A percentile compares a stretch with the other conserved stretches of the same genome.
Conservation (phyloP, 2,113 vertebrate species). For the Tamias sibiricus region DNA sequence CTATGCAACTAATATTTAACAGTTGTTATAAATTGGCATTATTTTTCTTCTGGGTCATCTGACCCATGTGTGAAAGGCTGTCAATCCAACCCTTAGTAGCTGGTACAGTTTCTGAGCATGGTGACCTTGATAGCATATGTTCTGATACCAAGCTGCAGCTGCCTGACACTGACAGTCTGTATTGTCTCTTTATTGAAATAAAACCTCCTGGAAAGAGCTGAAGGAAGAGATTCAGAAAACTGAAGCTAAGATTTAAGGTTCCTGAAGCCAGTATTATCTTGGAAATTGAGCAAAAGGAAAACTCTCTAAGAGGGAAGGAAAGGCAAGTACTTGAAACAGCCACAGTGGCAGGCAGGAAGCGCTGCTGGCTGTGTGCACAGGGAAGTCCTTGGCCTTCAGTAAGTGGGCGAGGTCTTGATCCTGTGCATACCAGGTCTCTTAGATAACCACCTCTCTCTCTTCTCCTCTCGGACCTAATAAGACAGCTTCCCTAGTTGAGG, state of each 20-base stretch:
- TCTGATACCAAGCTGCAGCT: not conserved
- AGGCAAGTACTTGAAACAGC: not conserved
- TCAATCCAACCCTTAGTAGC: not conserved
- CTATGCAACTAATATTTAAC: not conserved
- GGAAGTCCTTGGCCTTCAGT: not conserved
- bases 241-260: not conserved
- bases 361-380: not conserved
- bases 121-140: not conserved
- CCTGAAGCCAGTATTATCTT: not conserved
- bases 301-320: not conserved
- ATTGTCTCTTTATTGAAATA: not conserved
- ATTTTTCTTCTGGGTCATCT: not conserved
- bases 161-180: not conserved
- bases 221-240: not conserved
- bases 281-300: not conserved
- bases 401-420: not conserved
- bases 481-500: not conserved
- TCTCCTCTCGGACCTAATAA: not conserved
- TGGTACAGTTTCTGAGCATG: not conserved
- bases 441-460: not conserved
- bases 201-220: not conserved
- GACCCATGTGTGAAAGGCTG: not conserved
- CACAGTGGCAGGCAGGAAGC: not conserved
- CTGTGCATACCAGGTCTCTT: not conserved
- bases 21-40: not conserved